Evolutionary conservation across 1,140 invertebrate species (phyloP).

Genomic region (Philotrypesis tridentata): DNA sequence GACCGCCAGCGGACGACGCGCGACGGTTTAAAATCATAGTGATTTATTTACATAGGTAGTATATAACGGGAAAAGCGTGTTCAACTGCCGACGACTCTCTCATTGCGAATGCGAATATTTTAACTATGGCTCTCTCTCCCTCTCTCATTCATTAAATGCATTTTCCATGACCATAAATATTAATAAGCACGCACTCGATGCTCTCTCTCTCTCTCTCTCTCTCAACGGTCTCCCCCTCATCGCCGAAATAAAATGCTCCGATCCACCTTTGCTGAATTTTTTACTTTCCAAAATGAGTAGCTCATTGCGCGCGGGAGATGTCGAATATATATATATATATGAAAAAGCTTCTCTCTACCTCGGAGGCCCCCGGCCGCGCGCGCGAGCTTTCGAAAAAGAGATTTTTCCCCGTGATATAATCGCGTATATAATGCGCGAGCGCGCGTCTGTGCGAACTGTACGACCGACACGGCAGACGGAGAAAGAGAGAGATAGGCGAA

Average conservation of each 20-base stretch:
- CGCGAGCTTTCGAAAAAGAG: neutral
- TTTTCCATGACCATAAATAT: neutral
- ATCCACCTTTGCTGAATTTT: no score
- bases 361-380: no score
- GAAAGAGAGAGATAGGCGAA: no score
- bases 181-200: neutral
- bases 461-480: no score
- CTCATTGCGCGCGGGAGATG: no score
- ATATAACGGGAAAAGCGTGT: neutral
- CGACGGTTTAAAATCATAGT: neutral
- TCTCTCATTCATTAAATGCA: neutral
- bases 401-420: neutral
- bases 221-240: no score
- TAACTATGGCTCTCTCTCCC: neutral
- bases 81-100: neutral
- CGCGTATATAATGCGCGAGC: neutral
- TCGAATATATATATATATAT: no score
- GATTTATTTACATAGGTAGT: neutral
- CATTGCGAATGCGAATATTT: slow-evolving; percentile 1
- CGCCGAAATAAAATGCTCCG: neutral
- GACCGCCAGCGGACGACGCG: neutral
- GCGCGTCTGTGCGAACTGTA: neutral
- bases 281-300: no score
- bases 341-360: no score
- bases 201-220: neutral